These are phyloP conservation scores for Gerris buenoi DNA, from an alignment of 1,140 invertebrate genomes.

Conservation along the genomic window DNA sequence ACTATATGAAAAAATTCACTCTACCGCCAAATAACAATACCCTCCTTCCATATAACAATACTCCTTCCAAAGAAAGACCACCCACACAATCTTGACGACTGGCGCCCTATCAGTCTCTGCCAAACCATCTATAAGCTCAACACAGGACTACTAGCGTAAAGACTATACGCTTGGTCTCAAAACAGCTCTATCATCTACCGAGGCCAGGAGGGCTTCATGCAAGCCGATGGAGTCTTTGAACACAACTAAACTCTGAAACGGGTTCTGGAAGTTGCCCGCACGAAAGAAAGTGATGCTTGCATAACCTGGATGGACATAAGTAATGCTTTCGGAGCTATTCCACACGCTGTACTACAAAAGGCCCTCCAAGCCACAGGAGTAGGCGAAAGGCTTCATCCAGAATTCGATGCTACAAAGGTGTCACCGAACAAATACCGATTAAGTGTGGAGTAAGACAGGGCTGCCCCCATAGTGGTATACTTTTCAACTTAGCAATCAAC, in stretches of 20 bases:
- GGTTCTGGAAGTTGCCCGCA: constrained; percentile 18
- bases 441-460: constrained; percentile 28
- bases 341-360: constrained; percentile 22
- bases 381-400: not conserved
- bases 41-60: too few relatives aligned
- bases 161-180: not conserved
- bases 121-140: constrained; percentile 28
- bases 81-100: too few relatives aligned
- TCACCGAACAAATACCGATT: constrained; percentile 24
- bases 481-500: constrained; percentile 31
- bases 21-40: too few relatives aligned
- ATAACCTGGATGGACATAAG: constrained; percentile 26
- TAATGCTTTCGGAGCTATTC: constrained; percentile 26
- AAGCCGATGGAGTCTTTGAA: constrained; percentile 2
- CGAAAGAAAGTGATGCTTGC: constrained; percentile 13
- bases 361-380: constrained; percentile 14
- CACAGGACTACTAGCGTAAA: constrained; percentile 17
- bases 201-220: constrained; percentile 16
- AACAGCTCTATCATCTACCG: not conserved
- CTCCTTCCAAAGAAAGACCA: too few relatives aligned
- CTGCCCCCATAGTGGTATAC: constrained; percentile 27
- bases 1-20: too few relatives aligned
- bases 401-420: not conserved
- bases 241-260: not conserved
- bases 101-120: too few relatives aligned